These are phyloP conservation scores for Calameuta pallipes DNA, from an alignment of 2,888 invertebrate species.

Conservation along the genomic window DNA sequence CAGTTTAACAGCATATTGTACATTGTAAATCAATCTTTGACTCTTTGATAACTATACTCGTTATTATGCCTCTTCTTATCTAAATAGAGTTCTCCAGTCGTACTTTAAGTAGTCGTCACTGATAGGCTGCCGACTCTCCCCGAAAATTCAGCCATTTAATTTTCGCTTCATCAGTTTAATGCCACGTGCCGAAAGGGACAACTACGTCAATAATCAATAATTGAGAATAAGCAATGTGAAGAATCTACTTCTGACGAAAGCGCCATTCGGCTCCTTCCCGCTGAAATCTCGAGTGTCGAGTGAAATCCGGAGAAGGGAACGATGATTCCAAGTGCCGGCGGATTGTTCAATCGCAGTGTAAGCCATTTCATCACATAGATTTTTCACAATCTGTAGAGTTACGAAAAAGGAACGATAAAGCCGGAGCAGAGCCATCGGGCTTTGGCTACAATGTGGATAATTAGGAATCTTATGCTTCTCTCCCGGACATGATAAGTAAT, in stretches of 20 bases:
- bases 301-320: background rate
- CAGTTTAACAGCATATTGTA: conserved; percentile 29
- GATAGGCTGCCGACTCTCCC: conserved; percentile 13
- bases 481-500: background rate
- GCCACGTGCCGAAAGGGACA: background rate
- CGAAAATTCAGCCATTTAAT: conserved; percentile 18
- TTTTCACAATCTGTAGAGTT: background rate
- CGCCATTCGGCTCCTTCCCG: background rate
- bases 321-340: background rate
- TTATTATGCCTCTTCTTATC: conserved; percentile 2
- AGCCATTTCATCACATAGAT: background rate
- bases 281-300: background rate
- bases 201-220: background rate
- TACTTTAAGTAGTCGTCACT: conserved; percentile 39
- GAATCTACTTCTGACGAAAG: background rate
- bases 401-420: background rate
- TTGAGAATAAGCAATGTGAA: background rate
- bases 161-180: conserved; percentile 5
- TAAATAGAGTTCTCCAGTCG: conserved; percentile 33
- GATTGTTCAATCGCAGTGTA: background rate
- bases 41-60: conserved; percentile 32
- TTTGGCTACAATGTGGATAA: background rate
- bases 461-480: background rate
- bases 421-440: background rate
- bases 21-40: conserved; percentile 49